Conservation (phyloP, 2,797 vertebrate genomes). For the Danionella dracula region DNA sequence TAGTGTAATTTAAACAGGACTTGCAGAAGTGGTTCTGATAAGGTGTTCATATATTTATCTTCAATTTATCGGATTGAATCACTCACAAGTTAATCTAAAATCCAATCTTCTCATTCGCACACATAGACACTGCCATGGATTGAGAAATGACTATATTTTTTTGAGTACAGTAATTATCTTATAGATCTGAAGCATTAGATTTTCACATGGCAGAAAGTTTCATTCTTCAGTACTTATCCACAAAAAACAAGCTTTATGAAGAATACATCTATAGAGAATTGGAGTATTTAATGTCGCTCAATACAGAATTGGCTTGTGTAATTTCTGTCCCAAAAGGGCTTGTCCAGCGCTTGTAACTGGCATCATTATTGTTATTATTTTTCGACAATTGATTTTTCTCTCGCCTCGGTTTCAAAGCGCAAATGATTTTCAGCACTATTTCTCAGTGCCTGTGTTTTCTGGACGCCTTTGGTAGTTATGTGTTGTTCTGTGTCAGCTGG, state of each 20-base stretch:
- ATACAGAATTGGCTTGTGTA: constrained; percentile 59
- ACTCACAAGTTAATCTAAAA: no score
- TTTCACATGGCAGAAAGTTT: background rate
- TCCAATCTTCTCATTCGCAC: background rate
- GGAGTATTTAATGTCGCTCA: constrained; percentile 48
- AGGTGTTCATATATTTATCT: no score
- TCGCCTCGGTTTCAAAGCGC: constrained; percentile 50
- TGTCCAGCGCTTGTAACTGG: constrained; percentile 57
- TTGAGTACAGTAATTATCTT: constrained; percentile 23
- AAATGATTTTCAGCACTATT: constrained; percentile 14
- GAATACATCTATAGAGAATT: background rate
- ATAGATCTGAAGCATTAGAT: background rate
- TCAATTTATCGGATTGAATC: background rate
- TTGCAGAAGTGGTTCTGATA: no score
- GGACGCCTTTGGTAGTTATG: background rate
- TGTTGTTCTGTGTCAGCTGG: background rate
- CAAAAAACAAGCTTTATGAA: constrained; percentile 10
- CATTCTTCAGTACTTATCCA: background rate
- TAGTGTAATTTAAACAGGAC: no score
- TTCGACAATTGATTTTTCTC: constrained; percentile 42
- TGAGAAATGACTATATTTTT: background rate
- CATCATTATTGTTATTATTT: constrained; percentile 61
- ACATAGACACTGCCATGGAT: constrained; percentile 2
- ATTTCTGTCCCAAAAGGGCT: constrained; percentile 55
- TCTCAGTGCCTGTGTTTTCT: background rate